phyloP scores from a whole-genome alignment of 2,797 vertebrate species.

The Paedocypris micromegethes region DNA sequence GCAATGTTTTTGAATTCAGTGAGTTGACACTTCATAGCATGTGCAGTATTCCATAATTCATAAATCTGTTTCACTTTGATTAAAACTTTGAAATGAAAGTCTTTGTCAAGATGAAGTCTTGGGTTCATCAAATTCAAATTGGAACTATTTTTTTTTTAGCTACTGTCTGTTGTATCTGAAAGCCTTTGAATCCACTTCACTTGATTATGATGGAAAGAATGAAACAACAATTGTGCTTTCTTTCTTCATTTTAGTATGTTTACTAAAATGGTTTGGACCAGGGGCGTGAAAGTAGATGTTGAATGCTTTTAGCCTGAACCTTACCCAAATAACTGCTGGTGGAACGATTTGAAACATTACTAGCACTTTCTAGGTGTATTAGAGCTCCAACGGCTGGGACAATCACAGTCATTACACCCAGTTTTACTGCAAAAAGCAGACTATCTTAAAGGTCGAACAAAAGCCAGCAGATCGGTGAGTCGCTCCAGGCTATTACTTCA shows the following conservation, averaged over 20 bases:
- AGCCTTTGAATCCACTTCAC: not conserved
- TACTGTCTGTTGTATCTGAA: not conserved
- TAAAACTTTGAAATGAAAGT: slow-evolving; percentile 4
- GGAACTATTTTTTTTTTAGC: slow-evolving; percentile 1
- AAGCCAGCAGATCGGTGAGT: slow-evolving; percentile 36
- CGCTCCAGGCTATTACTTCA: slow-evolving; percentile 17
- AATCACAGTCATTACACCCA: slow-evolving; percentile 6
- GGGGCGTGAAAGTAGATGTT: not conserved
- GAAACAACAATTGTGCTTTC: not conserved
- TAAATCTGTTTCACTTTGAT: slow-evolving; percentile 4
- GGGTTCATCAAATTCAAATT: not conserved
- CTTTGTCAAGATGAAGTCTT: slow-evolving; percentile 4
- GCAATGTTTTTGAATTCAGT: not conserved
- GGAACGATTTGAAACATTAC: not conserved
- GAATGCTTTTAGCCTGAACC: not conserved
- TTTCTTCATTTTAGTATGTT: not conserved
- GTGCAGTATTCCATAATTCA: slow-evolving; percentile 7
- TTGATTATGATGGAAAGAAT: not conserved
- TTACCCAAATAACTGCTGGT: no score
- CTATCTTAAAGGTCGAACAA: slow-evolving; percentile 19
- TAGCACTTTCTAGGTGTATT: not conserved
- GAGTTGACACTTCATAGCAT: slow-evolving; percentile 13
- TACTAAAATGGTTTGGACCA: not conserved
- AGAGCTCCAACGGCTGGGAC: not conserved
- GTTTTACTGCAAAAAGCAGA: slow-evolving; percentile 1